phyloP scores from a whole-genome alignment of 2,113 vertebrate species.

The Heterochromis multidens region DNA sequence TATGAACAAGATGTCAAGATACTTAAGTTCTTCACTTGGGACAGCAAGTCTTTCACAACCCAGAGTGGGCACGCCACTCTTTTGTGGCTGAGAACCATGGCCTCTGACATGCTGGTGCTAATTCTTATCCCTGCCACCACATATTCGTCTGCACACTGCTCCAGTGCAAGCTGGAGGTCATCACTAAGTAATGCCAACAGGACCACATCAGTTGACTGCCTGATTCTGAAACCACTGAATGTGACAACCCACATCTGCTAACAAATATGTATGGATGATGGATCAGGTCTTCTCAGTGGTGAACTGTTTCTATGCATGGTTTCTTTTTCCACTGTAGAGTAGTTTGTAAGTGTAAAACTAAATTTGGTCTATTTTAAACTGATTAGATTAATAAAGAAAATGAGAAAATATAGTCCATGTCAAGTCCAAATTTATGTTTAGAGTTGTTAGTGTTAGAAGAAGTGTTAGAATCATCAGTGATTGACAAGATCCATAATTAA shows the following conservation, averaged over 20 bases:
- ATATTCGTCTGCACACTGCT: background rate
- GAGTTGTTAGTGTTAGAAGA: background rate
- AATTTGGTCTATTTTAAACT: background rate
- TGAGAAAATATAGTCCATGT: background rate
- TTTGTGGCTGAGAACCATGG: background rate
- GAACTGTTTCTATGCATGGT: background rate
- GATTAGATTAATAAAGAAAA: background rate
- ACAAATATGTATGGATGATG: background rate
- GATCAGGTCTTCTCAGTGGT: background rate
- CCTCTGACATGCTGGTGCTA: background rate
- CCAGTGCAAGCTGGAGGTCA: background rate
- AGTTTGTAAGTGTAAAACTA: background rate
- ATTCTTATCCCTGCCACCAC: background rate
- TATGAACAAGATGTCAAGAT: background rate
- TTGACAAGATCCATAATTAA: background rate
- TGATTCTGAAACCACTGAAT: background rate
- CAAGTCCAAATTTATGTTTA: background rate
- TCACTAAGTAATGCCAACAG: background rate
- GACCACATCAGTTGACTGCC: background rate
- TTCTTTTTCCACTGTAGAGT: background rate
- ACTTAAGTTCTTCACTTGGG: background rate
- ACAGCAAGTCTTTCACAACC: background rate
- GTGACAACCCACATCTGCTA: background rate
- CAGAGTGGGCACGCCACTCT: background rate
- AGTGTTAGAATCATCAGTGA: background rate